phyloP scores from a whole-genome alignment of 2,888 invertebrate genomes.

The Hymenopus coronatus region DNA sequence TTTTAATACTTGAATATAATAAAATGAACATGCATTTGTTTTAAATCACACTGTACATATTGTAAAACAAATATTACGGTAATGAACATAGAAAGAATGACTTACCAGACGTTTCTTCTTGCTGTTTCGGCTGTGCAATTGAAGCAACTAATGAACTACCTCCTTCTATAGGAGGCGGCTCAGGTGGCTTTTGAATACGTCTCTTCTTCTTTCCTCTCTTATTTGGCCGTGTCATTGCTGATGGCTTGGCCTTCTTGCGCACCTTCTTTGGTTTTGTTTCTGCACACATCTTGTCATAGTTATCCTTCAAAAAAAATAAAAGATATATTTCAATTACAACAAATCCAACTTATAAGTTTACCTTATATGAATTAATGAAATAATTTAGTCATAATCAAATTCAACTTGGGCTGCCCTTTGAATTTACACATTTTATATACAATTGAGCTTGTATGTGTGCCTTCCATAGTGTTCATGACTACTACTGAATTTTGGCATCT shows the following conservation, averaged over 20 bases:
- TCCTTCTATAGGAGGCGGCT: slow-evolving; percentile 5
- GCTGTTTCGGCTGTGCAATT: background rate
- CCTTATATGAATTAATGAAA: too few species aligned
- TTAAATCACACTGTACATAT: too few species aligned
- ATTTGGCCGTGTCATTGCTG: slow-evolving; percentile 49
- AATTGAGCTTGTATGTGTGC: too few species aligned
- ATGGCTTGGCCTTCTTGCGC: slow-evolving; percentile 58
- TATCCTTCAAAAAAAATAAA: slow-evolving; percentile 57
- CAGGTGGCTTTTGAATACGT: slow-evolving; percentile 37
- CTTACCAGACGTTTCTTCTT: slow-evolving; percentile 11
- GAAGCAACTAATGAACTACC: background rate
- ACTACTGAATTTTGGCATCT: too few species aligned
- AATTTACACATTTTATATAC: too few species aligned
- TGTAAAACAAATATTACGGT: too few species aligned
- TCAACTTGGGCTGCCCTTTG: too few species aligned
- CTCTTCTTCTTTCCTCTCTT: slow-evolving; percentile 56
- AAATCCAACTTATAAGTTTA: too few species aligned
- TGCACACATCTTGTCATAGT: slow-evolving; percentile 74
- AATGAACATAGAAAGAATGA: background rate
- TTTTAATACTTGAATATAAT: too few species aligned
- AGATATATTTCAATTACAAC: slow-evolving; percentile 2
- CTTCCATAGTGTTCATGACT: too few species aligned
- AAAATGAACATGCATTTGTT: too few species aligned
- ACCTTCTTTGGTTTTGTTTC: slow-evolving; percentile 74
- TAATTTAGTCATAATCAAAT: too few species aligned